Percentiles rank a stretch among this genome's conserved stretches.
Conservation (phyloP, 2,113 vertebrate genomes). For the Setophaga kirtlandii region DNA sequence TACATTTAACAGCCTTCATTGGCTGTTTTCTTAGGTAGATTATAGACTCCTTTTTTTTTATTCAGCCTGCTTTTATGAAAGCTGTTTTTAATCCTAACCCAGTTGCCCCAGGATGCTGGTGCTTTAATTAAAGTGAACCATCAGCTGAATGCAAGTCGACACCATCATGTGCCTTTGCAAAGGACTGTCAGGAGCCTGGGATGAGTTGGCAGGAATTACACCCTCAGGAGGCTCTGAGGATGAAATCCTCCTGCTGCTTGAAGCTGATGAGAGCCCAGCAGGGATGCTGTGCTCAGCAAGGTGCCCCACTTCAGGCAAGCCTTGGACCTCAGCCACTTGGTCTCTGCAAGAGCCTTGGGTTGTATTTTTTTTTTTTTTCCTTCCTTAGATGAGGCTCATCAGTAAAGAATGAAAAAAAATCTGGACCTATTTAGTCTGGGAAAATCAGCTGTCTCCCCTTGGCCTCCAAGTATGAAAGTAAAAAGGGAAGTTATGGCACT, state of each 20-base stretch:
- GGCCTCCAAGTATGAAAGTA: neutral
- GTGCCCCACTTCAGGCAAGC: neutral
- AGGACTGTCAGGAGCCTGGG: neutral
- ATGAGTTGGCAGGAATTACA: neutral
- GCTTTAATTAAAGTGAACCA: neutral
- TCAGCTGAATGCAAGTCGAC: neutral
- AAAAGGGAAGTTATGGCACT: neutral
- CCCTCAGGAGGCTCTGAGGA: neutral
- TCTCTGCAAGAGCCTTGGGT: neutral
- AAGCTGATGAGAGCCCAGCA: slow-evolving; percentile 10
- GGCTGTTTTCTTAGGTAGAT: neutral
- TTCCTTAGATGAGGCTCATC: neutral
- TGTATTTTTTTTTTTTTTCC: neutral
- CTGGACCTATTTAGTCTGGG: neutral
- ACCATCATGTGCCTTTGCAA: neutral
- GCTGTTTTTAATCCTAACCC: neutral
- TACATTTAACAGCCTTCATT: neutral
- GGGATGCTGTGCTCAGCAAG: slow-evolving; percentile 3
- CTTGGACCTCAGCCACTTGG: neutral
- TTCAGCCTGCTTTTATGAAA: neutral
- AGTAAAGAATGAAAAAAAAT: neutral
- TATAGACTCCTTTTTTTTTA: neutral
- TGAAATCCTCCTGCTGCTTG: neutral
- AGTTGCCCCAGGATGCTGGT: neutral
- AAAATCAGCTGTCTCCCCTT: neutral